A percentile compares a stretch with the other conserved stretches of the same genome.
These are phyloP conservation scores for Conus canariensis DNA, from an alignment of 2,888 invertebrate species.

Conservation along the genomic window DNA sequence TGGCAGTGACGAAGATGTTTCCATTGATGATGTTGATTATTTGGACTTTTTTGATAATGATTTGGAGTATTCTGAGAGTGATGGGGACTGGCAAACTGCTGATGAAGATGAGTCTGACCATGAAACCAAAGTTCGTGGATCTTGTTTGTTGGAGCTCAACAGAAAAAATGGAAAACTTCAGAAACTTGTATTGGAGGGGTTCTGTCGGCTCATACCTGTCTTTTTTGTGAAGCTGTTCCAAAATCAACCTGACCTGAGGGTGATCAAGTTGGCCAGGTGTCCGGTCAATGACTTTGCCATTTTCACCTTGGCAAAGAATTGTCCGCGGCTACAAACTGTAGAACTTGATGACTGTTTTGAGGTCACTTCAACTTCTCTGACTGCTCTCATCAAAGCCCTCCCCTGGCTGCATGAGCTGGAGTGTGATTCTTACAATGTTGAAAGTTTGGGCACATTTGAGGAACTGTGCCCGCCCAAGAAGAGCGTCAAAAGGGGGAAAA, in stretches of 20 bases:
- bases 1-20: not conserved
- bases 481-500: no score
- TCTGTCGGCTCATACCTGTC: not conserved
- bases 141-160: not conserved
- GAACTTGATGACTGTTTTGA: no score
- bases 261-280: not conserved
- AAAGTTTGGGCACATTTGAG: no score
- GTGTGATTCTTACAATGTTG: no score
- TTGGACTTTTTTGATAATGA: not conserved
- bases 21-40: not conserved
- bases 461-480: no score
- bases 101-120: not conserved
- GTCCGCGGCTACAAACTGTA: not conserved
- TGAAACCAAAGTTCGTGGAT: not conserved
- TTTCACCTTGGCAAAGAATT: not conserved
- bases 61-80: not conserved
- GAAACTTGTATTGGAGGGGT: not conserved
- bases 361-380: no score
- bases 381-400: no score
- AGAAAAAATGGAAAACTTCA: not conserved
- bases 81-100: not conserved
- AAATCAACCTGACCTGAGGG: not conserved
- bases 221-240: not conserved
- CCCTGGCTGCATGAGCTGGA: no score
- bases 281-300: not conserved